Conservation (phyloP, 2,888 invertebrate genomes). For the Eupithecia exiguata region DNA sequence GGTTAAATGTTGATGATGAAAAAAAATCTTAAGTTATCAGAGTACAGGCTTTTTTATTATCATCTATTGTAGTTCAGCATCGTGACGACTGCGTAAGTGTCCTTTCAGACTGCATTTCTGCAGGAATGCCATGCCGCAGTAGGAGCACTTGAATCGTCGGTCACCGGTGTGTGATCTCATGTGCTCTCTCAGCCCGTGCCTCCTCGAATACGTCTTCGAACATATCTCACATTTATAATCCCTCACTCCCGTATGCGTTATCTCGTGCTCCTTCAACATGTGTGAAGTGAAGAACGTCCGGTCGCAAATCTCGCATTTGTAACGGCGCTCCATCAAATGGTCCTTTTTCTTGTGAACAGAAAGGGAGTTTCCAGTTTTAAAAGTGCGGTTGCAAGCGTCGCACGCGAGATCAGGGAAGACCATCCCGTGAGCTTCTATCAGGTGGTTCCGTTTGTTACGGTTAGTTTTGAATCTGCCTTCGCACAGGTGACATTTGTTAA, state of each 20-base stretch:
- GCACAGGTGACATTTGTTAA: slow-evolving; percentile 61
- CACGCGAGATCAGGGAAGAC: slow-evolving; percentile 55
- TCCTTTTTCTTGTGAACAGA: slow-evolving; percentile 65
- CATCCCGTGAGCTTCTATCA: slow-evolving; percentile 61
- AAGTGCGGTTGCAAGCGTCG: slow-evolving; percentile 63
- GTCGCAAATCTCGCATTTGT: slow-evolving; percentile 72
- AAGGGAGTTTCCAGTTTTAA: slow-evolving; percentile 54
- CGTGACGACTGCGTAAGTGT: slow-evolving; percentile 69
- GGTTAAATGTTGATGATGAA: neutral
- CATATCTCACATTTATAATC: slow-evolving; percentile 65
- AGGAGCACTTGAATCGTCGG: slow-evolving; percentile 64
- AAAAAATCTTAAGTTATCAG: neutral
- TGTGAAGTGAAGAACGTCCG: slow-evolving; percentile 62
- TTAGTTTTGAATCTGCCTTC: slow-evolving; percentile 56
- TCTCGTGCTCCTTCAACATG: slow-evolving; percentile 58
- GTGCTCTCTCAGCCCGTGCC: slow-evolving; percentile 18
- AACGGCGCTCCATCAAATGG: slow-evolving; percentile 70
- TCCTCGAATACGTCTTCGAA: slow-evolving; percentile 55
- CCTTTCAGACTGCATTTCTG: slow-evolving; percentile 75
- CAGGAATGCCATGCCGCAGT: slow-evolving; percentile 72
- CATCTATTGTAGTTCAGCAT: slow-evolving; percentile 21
- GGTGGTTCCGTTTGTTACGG: slow-evolving; percentile 56
- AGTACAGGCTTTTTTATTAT: neutral
- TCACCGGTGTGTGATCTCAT: slow-evolving; percentile 45
- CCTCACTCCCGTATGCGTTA: slow-evolving; percentile 60